Evolutionary conservation across 2,797 vertebrate genomes (phyloP), one percentile per base, ranked within the genome.

Genomic region (Xenentodon cancila): DNA sequence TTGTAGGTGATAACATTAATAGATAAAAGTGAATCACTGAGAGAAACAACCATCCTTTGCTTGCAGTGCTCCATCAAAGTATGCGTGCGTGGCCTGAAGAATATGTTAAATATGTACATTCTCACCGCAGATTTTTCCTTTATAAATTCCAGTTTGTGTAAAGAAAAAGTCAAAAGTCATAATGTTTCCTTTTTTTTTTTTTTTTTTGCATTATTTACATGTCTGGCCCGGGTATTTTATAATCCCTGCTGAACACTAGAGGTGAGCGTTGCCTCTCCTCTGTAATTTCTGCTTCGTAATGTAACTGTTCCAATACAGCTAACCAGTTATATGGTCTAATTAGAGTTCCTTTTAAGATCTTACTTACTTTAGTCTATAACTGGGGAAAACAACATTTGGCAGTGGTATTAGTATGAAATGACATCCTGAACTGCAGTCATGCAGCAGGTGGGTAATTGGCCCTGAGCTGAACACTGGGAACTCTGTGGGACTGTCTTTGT

Each of bases 391-490:
- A 88, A 78, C 79, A 77, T 84, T 84, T 65, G 46, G 63, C 62
- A 27, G 34, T 74, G 69, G 62, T 68, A 79, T 89, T 87, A 88
- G 84, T 81, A 64, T 78, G 65, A 82, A 74, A 80, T 80, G 82
- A 88, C 77, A 73, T 77, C 78, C 59, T 68, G 77, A 78, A 67
- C 71, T 21, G 57, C 78, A 64, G 79, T 84, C 78, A 75, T 81
- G 80, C 84, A 84, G 85, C 88, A 89, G 90, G 87, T 88, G 88
- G 84, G 84, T 91, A 90, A 91, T 90, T 92, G 91, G 87, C 75
- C 84, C 67, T 65, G 73, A 82, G 81, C 65, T 77, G 79, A 80
- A 62, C 79, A 51, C 72, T 43, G 63, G 76, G 58, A 20, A 15
- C 77, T 75, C 79, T 45, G 53, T 69, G 76, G 81, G 82, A 64